Evolutionary conservation across 1,140 invertebrate species (phyloP).

Genomic region (Anastatus disparis): DNA sequence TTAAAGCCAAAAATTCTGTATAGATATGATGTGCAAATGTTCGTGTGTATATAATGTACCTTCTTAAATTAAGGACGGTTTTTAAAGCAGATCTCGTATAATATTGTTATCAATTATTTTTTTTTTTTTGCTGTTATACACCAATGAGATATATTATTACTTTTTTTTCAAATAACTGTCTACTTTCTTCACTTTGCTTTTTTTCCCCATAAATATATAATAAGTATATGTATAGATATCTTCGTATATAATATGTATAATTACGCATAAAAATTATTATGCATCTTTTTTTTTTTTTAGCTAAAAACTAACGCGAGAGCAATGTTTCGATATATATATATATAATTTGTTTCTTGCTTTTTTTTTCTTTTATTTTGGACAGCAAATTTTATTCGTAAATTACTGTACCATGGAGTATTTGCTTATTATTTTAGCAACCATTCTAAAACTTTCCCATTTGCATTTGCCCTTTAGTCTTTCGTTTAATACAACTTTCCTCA

Average conservation of each 20-base stretch:
- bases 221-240: not conserved
- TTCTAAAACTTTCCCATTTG: no score
- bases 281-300: no score
- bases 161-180: slow-evolving; percentile 19
- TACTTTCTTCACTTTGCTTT: slow-evolving; percentile 8
- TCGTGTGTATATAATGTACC: not conserved
- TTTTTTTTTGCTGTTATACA: not conserved
- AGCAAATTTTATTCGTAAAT: no score
- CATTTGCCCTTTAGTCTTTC: no score
- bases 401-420: no score
- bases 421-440: no score
- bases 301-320: slow-evolving; percentile 1
- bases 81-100: slow-evolving; percentile 21
- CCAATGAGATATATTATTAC: slow-evolving; percentile 7
- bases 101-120: no score
- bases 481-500: no score
- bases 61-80: slow-evolving; percentile 38
- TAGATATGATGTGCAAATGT: no score
- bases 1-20: not conserved
- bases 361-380: no score
- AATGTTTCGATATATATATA: no score
- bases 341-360: no score
- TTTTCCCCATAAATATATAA: slow-evolving; percentile 4
- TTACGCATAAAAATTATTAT: slow-evolving; percentile 18
- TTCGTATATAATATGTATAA: not conserved